These are phyloP conservation scores for Spisula subtruncata DNA, from an alignment of 2,888 invertebrate species.

Conservation along the genomic window DNA sequence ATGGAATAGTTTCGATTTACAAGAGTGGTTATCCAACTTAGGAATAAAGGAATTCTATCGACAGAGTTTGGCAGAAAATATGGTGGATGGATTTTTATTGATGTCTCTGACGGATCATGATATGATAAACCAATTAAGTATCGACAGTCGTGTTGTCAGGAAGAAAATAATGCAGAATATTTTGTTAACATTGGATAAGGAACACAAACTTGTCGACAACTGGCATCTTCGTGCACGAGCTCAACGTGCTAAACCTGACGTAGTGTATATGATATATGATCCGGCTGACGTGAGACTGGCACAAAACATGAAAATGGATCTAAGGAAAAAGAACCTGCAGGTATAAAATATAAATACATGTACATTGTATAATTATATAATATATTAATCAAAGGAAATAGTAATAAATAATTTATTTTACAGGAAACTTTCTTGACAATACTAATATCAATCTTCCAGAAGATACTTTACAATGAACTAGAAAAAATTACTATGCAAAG, in stretches of 20 bases:
- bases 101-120: constrained; percentile 86
- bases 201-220: constrained; percentile 84
- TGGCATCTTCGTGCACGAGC: constrained; percentile 86
- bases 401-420: too few relatives aligned
- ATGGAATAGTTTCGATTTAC: constrained; percentile 85
- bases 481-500: too few relatives aligned
- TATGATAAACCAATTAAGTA: constrained; percentile 84
- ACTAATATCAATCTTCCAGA: too few relatives aligned
- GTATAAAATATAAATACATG: too few relatives aligned
- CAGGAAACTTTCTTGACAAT: too few relatives aligned
- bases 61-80: constrained; percentile 86
- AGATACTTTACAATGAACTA: too few relatives aligned
- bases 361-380: too few relatives aligned
- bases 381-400: too few relatives aligned
- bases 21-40: constrained; percentile 86
- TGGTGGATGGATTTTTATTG: constrained; percentile 87
- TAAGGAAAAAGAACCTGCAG: constrained; percentile 84
- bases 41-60: constrained; percentile 87
- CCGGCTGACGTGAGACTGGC: constrained; percentile 86
- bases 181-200: constrained; percentile 83
- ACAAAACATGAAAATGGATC: constrained; percentile 85
- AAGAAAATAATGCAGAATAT: constrained; percentile 87
- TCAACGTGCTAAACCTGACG: constrained; percentile 82
- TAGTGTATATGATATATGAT: constrained; percentile 86
- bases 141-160: constrained; percentile 86